phyloP scores from a whole-genome alignment of 2,888 invertebrate genomes.

The Drosophila sordidula region DNA sequence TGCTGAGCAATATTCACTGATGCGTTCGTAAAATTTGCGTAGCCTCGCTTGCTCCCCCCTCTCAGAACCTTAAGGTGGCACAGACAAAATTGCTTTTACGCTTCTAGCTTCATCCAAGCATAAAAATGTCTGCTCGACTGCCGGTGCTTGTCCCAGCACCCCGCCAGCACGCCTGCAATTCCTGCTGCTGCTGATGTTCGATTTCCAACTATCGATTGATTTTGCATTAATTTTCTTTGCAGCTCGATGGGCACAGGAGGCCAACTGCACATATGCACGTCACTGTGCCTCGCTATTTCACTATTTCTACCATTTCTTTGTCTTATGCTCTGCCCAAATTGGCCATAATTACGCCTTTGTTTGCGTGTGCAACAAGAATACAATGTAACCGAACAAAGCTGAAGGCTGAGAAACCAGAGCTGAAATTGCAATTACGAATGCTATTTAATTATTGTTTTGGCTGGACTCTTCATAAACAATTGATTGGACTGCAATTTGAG shows the following conservation, averaged over 20 bases:
- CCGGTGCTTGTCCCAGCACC: background rate
- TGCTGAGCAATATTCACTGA: constrained; percentile 70
- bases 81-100: constrained; percentile 76
- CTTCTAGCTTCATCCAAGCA: constrained; percentile 63
- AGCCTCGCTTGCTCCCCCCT: constrained; percentile 1
- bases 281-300: background rate
- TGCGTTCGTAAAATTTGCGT: constrained; percentile 70
- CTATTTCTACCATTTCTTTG: constrained; percentile 4
- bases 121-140: constrained; percentile 72
- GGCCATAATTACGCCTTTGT: constrained; percentile 17
- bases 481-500: background rate
- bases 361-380: constrained; percentile 4
- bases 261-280: constrained; percentile 28
- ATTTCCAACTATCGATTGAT: constrained; percentile 69
- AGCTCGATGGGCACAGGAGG: constrained; percentile 12
- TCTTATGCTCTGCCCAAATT: constrained; percentile 35
- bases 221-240: constrained; percentile 56
- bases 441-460: constrained; percentile 2
- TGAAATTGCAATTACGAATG: constrained; percentile 1
- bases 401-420: background rate
- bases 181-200: constrained; percentile 35
- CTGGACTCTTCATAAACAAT: no score
- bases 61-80: constrained; percentile 55
- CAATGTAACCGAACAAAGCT: background rate
- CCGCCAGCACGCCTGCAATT: background rate